Evolutionary conservation across 2,888 invertebrate species (phyloP), one percentile per base, ranked within the genome.

Genomic region (Rhorus exstirpatorius): DNA sequence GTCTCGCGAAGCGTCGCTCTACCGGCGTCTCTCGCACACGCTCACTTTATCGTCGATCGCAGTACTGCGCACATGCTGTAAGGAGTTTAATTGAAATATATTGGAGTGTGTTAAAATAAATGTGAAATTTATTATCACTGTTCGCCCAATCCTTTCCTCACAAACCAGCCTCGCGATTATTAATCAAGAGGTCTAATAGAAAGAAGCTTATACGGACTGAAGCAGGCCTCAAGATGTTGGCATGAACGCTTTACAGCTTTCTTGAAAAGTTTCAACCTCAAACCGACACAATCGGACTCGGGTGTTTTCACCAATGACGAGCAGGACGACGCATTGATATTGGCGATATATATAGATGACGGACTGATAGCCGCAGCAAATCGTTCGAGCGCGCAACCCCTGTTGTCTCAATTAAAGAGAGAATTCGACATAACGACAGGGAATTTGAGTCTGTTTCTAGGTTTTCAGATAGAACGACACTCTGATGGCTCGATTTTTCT

Each of bases 161-260:
- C n/a, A n/a, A n/a, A n/a, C n/a, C n/a, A n/a, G n/a, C n/a, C n/a
- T n/a, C n/a, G n/a, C n/a, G n/a, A n/a, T n/a, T n/a, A n/a, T n/a
- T n/a, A 31, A 31, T 6, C 31, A 31, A 31, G 31, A 31, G 31
- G 31, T 31, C 6, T 3, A 31, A 3, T 31, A 31, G 3, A 31
- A 31, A 31, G 31, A 31, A 31, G 31, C 6, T 51, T 92, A 17
- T 92, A 92, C 83, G 91, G 91, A 12, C 84, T 92, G 0, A 91
- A 90, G 53, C 91, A 91, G 82, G 86, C 89, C 24, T 86, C 90
- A n/a, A 78, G 90, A 65, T 87, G 86, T 38, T 92, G 91, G 90
- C 87, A 91, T 74, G 78, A 86, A 51, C 63, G 79, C 8, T 86
- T 91, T 49, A 72, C 60, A 8, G 38, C 74, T 12, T 88, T 87